Percentiles rank a stretch among this genome's conserved stretches.
These are phyloP conservation scores for Meandrina meandrites DNA, from an alignment of 92 coral and sea anemone species.

Conservation along the genomic window DNA sequence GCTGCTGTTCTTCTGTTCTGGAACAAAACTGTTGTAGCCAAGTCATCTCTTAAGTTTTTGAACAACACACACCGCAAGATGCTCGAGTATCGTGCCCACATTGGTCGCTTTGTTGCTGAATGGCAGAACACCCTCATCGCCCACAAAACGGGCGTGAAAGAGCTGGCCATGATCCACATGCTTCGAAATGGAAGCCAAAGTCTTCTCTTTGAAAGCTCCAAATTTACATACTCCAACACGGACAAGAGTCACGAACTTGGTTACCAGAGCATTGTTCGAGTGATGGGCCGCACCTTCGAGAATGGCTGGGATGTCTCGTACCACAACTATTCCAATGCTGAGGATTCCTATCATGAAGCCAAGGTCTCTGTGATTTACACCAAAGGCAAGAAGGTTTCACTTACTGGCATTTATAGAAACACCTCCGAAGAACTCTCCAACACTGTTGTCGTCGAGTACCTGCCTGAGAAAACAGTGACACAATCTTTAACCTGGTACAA, in stretches of 20 bases:
- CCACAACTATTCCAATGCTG: constrained; percentile 63
- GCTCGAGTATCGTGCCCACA: constrained; percentile 57
- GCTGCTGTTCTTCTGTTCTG: constrained; percentile 63
- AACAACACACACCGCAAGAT: constrained; percentile 49
- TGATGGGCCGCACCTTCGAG: constrained; percentile 62
- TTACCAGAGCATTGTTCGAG: constrained; percentile 42
- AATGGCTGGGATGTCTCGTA: constrained; percentile 83
- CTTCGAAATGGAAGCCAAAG: constrained; percentile 70
- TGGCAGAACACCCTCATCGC: constrained; percentile 46
- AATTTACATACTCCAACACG: constrained; percentile 46
- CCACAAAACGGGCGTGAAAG: constrained; percentile 48
- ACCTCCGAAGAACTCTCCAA: constrained; percentile 52
- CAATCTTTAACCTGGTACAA: constrained; percentile 79
- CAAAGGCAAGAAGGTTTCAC: constrained; percentile 69
- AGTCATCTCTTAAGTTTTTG: constrained; percentile 52
- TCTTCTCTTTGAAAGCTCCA: constrained; percentile 59
- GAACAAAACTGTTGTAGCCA: constrained; percentile 63
- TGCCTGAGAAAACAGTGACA: constrained; percentile 75
- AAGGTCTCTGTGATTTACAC: constrained; percentile 77
- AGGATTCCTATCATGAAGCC: constrained; percentile 58
- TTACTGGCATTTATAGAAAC: constrained; percentile 62
- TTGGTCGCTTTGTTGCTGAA: constrained; percentile 65
- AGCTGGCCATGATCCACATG: constrained; percentile 44
- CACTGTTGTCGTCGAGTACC: constrained; percentile 69
- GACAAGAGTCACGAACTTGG: constrained; percentile 44